Percentiles rank a stretch among this genome's conserved stretches.
Evolutionary conservation across 2,113 vertebrate genomes (phyloP).

Genomic region (Oreochromis spilurus): DNA sequence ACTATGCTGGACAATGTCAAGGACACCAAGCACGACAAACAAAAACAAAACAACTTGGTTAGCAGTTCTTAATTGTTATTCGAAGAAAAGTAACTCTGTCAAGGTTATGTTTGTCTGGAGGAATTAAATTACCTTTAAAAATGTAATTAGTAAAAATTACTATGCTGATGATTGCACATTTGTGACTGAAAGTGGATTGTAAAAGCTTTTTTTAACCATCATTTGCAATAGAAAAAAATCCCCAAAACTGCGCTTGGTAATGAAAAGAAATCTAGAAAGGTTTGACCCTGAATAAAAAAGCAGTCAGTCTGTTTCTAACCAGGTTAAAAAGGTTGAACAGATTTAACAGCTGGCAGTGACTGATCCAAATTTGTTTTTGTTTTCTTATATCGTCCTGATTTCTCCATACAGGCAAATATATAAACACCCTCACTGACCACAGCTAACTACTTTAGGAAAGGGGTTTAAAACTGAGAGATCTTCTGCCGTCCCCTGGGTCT

Average conservation of each 20-base stretch:
- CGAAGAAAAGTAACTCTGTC: neutral
- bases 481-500: neutral
- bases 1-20: constrained; percentile 61
- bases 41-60: constrained; percentile 19
- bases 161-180: constrained; percentile 13
- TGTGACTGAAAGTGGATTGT: constrained; percentile 25
- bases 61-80: neutral
- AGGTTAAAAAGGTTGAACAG: neutral
- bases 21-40: constrained; percentile 15
- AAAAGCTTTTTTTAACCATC: neutral
- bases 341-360: constrained; percentile 66
- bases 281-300: constrained; percentile 60
- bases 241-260: constrained; percentile 25
- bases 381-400: constrained; percentile 9
- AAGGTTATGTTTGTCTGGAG: constrained; percentile 1
- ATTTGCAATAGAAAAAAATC: constrained; percentile 33
- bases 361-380: constrained; percentile 5
- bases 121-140: constrained; percentile 8
- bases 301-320: neutral
- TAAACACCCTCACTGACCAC: constrained; percentile 1
- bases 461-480: neutral
- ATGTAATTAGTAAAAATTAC: constrained; percentile 24
- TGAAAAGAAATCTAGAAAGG: constrained; percentile 6
- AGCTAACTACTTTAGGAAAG: constrained; percentile 13
- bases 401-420: constrained; percentile 5